Conservation (phyloP, 2,113 vertebrate genomes). For the Tyto alba region DNA sequence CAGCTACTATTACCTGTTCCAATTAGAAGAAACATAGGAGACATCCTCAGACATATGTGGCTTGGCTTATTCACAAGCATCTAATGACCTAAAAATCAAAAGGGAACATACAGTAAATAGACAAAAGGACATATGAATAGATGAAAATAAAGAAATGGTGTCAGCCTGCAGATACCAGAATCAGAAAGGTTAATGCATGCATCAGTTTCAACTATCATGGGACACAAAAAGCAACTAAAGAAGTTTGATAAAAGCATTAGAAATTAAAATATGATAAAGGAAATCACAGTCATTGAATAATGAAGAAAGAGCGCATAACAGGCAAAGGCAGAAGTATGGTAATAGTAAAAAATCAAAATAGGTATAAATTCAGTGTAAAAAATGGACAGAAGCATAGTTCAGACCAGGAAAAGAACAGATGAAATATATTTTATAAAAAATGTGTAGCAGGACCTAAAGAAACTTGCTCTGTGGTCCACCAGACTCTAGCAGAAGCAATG, state of each 20-base stretch:
- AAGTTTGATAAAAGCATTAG: background rate
- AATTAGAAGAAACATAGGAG: background rate
- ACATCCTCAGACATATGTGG: background rate
- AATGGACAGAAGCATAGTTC: background rate
- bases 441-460: background rate
- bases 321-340: background rate
- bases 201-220: background rate
- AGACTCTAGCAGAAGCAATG: background rate
- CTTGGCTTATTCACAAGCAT: background rate
- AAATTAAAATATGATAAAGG: background rate
- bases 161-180: background rate
- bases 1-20: background rate
- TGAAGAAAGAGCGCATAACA: background rate
- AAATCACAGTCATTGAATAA: background rate
- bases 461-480: background rate
- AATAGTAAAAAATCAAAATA: background rate
- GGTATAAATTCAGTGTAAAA: background rate
- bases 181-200: background rate
- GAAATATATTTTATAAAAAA: background rate
- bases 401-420: background rate
- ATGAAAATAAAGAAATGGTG: background rate
- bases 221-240: background rate
- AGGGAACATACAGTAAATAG: background rate
- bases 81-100: background rate
- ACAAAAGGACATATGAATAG: background rate